phyloP scores from a whole-genome alignment of 2,113 vertebrate genomes.

The Ifrita kowaldi region DNA sequence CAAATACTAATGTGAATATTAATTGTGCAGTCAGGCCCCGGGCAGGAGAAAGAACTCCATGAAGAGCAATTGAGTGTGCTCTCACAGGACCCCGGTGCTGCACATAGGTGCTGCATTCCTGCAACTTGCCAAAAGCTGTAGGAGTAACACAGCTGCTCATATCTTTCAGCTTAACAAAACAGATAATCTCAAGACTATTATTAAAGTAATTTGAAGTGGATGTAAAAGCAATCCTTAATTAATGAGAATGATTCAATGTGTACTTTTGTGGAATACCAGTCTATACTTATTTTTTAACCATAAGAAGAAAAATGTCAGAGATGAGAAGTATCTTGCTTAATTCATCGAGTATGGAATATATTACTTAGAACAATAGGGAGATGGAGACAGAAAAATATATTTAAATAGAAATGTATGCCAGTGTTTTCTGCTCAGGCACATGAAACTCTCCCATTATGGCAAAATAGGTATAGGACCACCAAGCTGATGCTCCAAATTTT shows the following conservation, averaged over 20 bases:
- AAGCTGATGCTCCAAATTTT: neutral
- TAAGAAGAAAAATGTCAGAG: slow-evolving; percentile 13
- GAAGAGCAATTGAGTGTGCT: neutral
- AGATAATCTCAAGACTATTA: slow-evolving; percentile 56
- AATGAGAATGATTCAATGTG: slow-evolving; percentile 56
- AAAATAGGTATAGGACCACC: neutral
- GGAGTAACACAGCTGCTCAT: slow-evolving; percentile 36
- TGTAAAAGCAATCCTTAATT: slow-evolving; percentile 47
- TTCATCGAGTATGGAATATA: neutral
- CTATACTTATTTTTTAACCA: slow-evolving; percentile 50
- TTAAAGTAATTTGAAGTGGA: slow-evolving; percentile 55
- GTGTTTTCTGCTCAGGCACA: neutral
- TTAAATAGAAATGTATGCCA: neutral
- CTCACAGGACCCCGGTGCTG: neutral
- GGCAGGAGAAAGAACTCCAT: neutral
- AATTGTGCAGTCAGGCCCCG: neutral
- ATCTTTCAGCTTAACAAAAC: slow-evolving; percentile 47
- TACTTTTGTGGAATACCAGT: slow-evolving; percentile 31
- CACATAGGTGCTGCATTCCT: neutral
- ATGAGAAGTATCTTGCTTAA: neutral
- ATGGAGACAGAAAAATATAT: neutral
- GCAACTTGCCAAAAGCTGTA: slow-evolving; percentile 1
- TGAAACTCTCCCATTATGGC: neutral
- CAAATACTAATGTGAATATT: neutral
- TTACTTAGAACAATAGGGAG: slow-evolving; percentile 1